Conservation (phyloP, 2,797 vertebrate genomes). For the Urosaurus nigricauda region DNA sequence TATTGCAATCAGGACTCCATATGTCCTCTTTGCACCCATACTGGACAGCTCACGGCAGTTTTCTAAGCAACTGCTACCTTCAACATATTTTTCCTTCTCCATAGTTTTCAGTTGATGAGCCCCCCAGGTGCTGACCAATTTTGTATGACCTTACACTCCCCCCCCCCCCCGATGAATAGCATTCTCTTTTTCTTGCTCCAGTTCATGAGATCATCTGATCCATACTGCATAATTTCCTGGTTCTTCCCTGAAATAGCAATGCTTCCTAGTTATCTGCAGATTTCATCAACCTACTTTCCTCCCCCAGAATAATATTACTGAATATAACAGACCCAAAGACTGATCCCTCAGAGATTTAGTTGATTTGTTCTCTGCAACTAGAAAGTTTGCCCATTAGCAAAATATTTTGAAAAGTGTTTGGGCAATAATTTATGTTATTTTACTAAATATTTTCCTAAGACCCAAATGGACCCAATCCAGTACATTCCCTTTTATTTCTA, state of each 20-base stretch:
- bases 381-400: conserved; percentile 21
- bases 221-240: conserved; percentile 24
- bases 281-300: conserved; percentile 39
- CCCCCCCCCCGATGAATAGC: neutral
- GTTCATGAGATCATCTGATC: conserved; percentile 37
- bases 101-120: neutral
- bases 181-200: conserved; percentile 13
- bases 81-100: neutral
- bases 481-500: conserved; percentile 6
- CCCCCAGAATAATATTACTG: conserved; percentile 27
- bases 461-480: neutral
- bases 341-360: conserved; percentile 5
- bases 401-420: conserved; percentile 3
- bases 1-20: neutral
- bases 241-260: neutral
- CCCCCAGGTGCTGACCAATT: neutral
- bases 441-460: conserved; percentile 35
- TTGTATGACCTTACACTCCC: neutral
- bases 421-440: conserved; percentile 1
- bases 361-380: conserved; percentile 19
- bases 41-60: neutral
- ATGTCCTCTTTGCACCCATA: neutral
- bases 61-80: neutral
- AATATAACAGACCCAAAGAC: conserved; percentile 35
- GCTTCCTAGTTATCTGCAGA: conserved; percentile 38